phyloP scores from a whole-genome alignment of 2,888 invertebrate species.

The Metopia argyrocephala region DNA sequence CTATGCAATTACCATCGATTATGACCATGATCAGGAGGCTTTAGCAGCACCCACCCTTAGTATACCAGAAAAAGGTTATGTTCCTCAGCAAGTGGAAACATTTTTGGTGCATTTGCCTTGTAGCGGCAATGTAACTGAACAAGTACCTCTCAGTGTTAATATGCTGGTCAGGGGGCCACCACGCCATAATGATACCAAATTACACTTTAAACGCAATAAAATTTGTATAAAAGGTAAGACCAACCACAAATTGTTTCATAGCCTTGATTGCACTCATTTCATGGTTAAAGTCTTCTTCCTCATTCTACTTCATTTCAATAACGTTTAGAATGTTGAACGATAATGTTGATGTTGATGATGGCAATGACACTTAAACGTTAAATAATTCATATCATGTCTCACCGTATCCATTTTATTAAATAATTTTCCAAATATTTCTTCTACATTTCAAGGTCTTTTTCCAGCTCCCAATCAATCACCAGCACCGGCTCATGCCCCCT shows the following conservation, averaged over 20 bases:
- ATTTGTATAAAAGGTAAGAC: conserved; percentile 88
- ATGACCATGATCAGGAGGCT: conserved; percentile 84
- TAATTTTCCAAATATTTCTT: conserved; percentile 51
- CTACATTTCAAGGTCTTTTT: conserved; percentile 75
- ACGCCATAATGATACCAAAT: conserved; percentile 85
- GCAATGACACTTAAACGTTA: conserved; percentile 18
- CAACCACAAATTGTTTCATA: no score
- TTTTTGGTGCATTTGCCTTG: conserved; percentile 90
- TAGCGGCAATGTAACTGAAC: conserved; percentile 88
- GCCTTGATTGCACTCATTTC: no score
- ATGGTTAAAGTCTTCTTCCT: background rate
- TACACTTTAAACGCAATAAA: conserved; percentile 91
- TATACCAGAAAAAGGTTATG: conserved; percentile 88
- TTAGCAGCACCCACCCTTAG: conserved; percentile 89
- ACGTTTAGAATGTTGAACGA: conserved; percentile 9
- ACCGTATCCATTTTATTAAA: conserved; percentile 51
- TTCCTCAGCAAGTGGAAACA: conserved; percentile 88
- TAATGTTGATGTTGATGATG: background rate
- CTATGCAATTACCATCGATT: conserved; percentile 79
- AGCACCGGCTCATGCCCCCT: conserved; percentile 83
- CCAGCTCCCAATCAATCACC: conserved; percentile 86
- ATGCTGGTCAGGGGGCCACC: conserved; percentile 88
- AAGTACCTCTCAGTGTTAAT: conserved; percentile 89
- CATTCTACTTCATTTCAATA: conserved; percentile 25
- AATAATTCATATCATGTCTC: conserved; percentile 20